phyloP scores from a whole-genome alignment of 2,888 invertebrate genomes.

The Cheilosia soror region DNA sequence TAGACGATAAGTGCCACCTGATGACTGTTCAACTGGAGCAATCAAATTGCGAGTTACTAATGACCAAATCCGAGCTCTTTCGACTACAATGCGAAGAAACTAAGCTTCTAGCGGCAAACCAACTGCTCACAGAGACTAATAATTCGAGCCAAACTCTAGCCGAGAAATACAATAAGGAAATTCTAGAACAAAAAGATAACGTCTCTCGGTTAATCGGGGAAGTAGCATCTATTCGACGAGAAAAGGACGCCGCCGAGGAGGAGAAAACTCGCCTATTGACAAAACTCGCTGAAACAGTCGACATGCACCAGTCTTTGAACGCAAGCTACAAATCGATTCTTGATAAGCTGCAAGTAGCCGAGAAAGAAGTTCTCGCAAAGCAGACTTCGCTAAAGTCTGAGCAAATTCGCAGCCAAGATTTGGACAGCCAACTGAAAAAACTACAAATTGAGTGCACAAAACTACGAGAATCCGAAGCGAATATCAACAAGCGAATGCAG shows the following conservation, averaged over 20 bases:
- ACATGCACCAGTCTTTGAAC: constrained; percentile 63
- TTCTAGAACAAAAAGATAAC: constrained; percentile 76
- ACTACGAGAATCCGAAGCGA: constrained; percentile 70
- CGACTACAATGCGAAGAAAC: constrained; percentile 45
- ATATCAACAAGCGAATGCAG: constrained; percentile 77
- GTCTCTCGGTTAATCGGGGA: constrained; percentile 77
- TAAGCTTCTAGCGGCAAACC: constrained; percentile 58
- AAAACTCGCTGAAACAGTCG: constrained; percentile 70
- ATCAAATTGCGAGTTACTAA: constrained; percentile 62
- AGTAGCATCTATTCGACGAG: constrained; percentile 76
- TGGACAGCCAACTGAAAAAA: constrained; percentile 65
- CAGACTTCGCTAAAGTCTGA: constrained; percentile 76
- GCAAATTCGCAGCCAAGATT: constrained; percentile 63
- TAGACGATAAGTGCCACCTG: constrained; percentile 67
- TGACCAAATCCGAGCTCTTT: constrained; percentile 49
- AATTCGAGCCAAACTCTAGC: constrained; percentile 55
- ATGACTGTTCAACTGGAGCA: constrained; percentile 62
- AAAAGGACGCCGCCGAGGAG: constrained; percentile 75
- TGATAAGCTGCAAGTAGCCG: constrained; percentile 74
- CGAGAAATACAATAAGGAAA: constrained; percentile 65
- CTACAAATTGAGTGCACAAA: constrained; percentile 75
- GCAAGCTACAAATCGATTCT: constrained; percentile 68
- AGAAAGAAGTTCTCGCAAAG: constrained; percentile 72
- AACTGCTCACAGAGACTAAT: constrained; percentile 67
- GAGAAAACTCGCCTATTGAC: constrained; percentile 70